Evolutionary conservation across 2,888 invertebrate species (phyloP).

Genomic region (Nipponacmea schrenckii): DNA sequence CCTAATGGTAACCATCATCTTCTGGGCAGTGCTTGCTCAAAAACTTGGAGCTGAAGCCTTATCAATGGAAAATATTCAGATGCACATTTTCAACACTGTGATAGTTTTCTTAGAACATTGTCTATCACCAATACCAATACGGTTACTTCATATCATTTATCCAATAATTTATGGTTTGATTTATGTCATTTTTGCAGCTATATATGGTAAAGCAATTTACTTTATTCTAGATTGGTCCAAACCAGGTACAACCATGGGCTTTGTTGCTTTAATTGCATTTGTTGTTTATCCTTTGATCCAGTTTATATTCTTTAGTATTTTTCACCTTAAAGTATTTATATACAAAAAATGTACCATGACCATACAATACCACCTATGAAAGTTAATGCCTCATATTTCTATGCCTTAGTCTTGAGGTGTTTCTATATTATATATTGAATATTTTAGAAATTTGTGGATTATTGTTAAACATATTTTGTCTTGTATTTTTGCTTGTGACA

Average conservation of each 20-base stretch:
- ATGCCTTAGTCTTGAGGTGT: too few relatives aligned
- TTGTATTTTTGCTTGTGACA: too few relatives aligned
- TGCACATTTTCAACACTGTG: conserved; percentile 57
- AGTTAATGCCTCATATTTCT: too few relatives aligned
- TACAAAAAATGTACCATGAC: conserved; percentile 1
- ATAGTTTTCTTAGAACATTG: conserved; percentile 53
- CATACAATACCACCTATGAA: too few relatives aligned
- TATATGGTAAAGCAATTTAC: conserved; percentile 57
- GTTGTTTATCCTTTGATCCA: conserved; percentile 48
- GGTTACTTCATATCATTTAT: conserved; percentile 55
- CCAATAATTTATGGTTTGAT: conserved; percentile 47
- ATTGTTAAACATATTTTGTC: too few relatives aligned
- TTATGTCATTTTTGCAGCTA: conserved; percentile 53
- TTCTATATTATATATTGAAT: too few relatives aligned
- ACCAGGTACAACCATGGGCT: conserved; percentile 44
- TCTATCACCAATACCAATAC: conserved; percentile 50
- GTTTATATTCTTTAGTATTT: conserved; percentile 42
- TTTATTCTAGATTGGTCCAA: conserved; percentile 57
- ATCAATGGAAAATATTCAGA: conserved; percentile 42
- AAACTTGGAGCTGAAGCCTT: conserved; percentile 16
- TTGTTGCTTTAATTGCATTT: conserved; percentile 41
- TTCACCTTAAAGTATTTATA: conserved; percentile 40
- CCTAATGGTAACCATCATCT: conserved; percentile 54
- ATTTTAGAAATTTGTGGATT: too few relatives aligned
- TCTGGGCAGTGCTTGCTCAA: conserved; percentile 54